These are phyloP conservation scores for Eolophus roseicapilla DNA, from an alignment of 2,113 vertebrate genomes.

Conservation along the genomic window DNA sequence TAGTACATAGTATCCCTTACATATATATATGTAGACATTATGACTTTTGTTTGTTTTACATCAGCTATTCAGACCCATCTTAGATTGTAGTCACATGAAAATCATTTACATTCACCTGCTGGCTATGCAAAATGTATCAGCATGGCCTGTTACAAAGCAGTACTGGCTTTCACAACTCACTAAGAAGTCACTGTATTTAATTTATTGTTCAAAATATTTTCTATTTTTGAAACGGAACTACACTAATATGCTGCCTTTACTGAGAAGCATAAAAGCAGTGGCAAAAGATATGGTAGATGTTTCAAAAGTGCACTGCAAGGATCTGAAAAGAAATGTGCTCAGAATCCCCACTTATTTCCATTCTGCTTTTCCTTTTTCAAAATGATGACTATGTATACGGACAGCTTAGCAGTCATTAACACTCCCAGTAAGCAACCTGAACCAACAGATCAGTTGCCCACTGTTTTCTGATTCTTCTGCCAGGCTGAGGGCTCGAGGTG, in stretches of 20 bases:
- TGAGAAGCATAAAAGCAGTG: not conserved
- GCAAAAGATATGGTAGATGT: not conserved
- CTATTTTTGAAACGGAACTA: not conserved
- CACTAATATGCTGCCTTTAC: not conserved
- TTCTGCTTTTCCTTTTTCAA: not conserved
- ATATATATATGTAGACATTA: not conserved
- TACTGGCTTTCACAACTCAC: not conserved
- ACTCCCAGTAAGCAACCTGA: not conserved
- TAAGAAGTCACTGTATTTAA: not conserved
- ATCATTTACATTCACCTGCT: not conserved
- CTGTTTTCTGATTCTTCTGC: not conserved
- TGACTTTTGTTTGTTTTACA: not conserved
- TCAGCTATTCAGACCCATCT: not conserved
- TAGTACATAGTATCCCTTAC: not conserved
- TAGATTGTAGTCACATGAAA: not conserved
- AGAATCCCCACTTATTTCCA: not conserved
- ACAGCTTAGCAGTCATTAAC: not conserved
- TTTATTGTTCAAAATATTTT: not conserved
- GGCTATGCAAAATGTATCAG: not conserved
- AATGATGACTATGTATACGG: not conserved
- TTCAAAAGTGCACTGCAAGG: not conserved
- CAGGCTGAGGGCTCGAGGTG: rapidly evolving
- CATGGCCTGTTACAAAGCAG: not conserved
- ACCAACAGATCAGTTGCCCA: not conserved
- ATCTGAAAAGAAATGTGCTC: not conserved